These are phyloP conservation scores for Cinclus cinclus DNA, from an alignment of 2,113 vertebrate species.

Conservation along the genomic window DNA sequence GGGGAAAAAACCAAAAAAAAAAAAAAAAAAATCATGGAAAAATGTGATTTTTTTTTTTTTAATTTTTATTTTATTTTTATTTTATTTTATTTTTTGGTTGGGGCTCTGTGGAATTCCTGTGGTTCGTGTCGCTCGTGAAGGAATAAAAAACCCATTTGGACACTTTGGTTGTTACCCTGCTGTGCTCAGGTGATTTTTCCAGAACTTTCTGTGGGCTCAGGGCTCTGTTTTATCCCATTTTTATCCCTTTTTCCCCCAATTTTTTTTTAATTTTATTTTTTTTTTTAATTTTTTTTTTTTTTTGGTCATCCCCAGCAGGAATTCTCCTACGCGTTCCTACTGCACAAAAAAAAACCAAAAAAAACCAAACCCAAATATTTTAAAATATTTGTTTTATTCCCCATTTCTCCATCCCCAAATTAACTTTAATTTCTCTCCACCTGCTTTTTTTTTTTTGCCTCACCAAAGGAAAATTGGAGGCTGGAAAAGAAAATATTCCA, in stretches of 20 bases:
- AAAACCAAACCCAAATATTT: too few relatives aligned
- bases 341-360: accelerated
- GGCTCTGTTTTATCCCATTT: accelerated
- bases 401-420: background rate
- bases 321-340: accelerated
- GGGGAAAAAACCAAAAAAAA: too few relatives aligned
- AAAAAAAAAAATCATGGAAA: background rate
- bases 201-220: background rate
- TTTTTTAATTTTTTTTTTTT: too few relatives aligned
- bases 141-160: slow-evolving; percentile 72
- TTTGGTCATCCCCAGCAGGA: background rate
- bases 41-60: background rate
- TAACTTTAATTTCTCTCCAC: background rate
- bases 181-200: background rate
- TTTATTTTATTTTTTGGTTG: too few relatives aligned
- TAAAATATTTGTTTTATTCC: background rate
- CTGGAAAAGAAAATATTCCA: background rate
- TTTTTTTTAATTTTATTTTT: too few relatives aligned
- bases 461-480: background rate
- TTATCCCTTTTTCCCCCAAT: too few relatives aligned
- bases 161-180: background rate
- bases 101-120: background rate
- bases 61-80: too few relatives aligned
- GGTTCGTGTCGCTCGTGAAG: slow-evolving; percentile 54
- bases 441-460: background rate